Evolutionary conservation across 2,888 invertebrate species (phyloP).

Genomic region (Saturnia japonica): DNA sequence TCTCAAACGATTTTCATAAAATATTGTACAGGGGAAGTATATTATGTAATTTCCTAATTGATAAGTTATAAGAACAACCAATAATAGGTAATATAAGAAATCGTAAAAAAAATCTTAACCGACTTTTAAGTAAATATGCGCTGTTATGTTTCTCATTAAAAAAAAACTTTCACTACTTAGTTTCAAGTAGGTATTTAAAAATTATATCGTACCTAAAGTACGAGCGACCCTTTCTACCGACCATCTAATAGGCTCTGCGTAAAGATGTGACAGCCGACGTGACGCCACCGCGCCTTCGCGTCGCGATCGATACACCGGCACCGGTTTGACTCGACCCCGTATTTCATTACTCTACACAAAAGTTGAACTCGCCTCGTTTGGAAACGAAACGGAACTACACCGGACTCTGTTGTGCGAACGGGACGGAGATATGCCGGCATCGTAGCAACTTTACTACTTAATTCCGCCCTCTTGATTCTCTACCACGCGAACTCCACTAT

Average conservation of each 20-base stretch:
- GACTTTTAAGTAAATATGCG: too few species aligned
- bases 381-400: not conserved
- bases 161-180: too few species aligned
- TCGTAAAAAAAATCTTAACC: too few species aligned
- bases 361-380: constrained; percentile 1
- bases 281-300: not conserved
- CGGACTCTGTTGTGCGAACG: not conserved
- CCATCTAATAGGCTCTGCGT: not conserved
- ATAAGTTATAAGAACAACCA: too few species aligned
- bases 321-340: not conserved
- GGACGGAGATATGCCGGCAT: not conserved
- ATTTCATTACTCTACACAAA: not conserved
- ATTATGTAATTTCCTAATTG: too few species aligned
- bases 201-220: not conserved
- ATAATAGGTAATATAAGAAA: too few species aligned
- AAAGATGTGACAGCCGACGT: not conserved
- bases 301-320: not conserved
- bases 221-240: not conserved
- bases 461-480: not conserved
- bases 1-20: too few species aligned
- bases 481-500: too few species aligned
- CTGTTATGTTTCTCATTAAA: too few species aligned
- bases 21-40: too few species aligned
- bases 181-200: too few species aligned
- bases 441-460: not conserved